Base-by-base conservation (phyloP, 2,797 vertebrate genomes). In the Danio jaintianensis region DNA sequence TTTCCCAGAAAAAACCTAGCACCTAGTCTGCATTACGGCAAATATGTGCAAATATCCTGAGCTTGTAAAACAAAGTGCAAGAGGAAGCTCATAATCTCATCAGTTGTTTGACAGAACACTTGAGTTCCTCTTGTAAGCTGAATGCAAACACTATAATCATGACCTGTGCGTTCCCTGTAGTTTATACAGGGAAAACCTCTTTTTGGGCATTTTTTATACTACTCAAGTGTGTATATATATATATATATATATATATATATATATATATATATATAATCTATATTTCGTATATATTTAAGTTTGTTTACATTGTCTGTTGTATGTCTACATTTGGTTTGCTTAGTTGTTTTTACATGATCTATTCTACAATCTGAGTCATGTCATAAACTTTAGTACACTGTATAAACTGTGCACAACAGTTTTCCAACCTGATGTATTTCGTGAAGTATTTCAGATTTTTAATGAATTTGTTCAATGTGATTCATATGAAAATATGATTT, bases 41-140 rank as follows among this genome's bases (percentile, higher is more conserved):
- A 43, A 72, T 72, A 13, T 29, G 13, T 29, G 13, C 5, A 72
- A 72, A 58, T 58, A 58, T 58, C 3, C 13, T 11, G 11, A 58
- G 40, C 1, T 13, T 8, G 36, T 70, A 20, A 69, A 70, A 20
- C 48, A 55, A 55, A 45, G 8, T 6, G 3, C 20, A 29, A 58
- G 40, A 58, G 70, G 40, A 72, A 72, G 42, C 13, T 16, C 40
- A 72, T 29, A 58, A 16, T 72, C 8, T 45, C 13, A 45, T 43
- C 40, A 72, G 1, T 29, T 45, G 40, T 29, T 16, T n/a, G 13
- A 40, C 58, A 43, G 18, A 58, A 45, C 12, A 15, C 58, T 45
- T 29, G 22, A 8, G 40, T 72, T 72, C 20, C 18, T 58, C 7
- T 45, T 58, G 12, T 72, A 40, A 71, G 69, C 38, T 72, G 40